A percentile compares a stretch with the other conserved stretches of the same genome.
Conservation (phyloP, 2,113 vertebrate genomes). For the Protomyctophum bolini region DNA sequence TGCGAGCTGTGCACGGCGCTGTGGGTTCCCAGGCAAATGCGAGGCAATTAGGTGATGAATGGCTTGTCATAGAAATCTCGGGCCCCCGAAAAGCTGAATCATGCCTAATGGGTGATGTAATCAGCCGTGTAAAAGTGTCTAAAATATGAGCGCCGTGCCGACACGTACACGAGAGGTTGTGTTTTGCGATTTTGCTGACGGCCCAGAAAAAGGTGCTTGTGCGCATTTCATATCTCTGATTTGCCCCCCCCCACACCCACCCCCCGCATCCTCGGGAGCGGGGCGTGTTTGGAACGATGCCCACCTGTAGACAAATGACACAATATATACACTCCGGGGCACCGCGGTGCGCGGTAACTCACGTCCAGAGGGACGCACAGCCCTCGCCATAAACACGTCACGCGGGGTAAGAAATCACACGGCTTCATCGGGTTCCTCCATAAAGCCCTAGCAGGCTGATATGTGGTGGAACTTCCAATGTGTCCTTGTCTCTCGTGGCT, state of each 20-base stretch:
- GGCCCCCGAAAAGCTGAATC: slow-evolving; percentile 44
- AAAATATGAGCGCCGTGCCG: slow-evolving; percentile 46
- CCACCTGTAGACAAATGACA: slow-evolving; percentile 53
- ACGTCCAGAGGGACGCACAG: slow-evolving; percentile 29
- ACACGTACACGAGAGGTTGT: slow-evolving; percentile 1
- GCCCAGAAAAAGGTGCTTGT: slow-evolving; percentile 38
- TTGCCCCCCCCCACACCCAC: not conserved
- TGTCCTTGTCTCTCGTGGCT: slow-evolving; percentile 32
- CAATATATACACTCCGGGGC: slow-evolving; percentile 38
- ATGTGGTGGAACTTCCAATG: slow-evolving; percentile 25
- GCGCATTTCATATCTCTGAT: not conserved
- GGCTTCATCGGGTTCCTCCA: slow-evolving; percentile 33
- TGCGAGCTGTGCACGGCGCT: not conserved
- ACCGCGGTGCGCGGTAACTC: slow-evolving; percentile 34
- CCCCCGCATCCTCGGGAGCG: not conserved
- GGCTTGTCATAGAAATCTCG: slow-evolving; percentile 32
- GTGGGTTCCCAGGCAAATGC: slow-evolving; percentile 18
- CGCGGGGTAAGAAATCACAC: slow-evolving; percentile 45
- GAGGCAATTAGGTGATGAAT: slow-evolving; percentile 47
- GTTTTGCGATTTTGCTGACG: slow-evolving; percentile 49
- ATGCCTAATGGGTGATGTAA: slow-evolving; percentile 56
- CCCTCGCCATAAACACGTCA: slow-evolving; percentile 53
- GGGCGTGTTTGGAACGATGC: slow-evolving; percentile 37
- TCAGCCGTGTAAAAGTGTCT: slow-evolving; percentile 38
- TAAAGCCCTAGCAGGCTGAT: slow-evolving; percentile 28